Conservation (phyloP, 1,140 invertebrate species). For the Drosophila baimaii region DNA sequence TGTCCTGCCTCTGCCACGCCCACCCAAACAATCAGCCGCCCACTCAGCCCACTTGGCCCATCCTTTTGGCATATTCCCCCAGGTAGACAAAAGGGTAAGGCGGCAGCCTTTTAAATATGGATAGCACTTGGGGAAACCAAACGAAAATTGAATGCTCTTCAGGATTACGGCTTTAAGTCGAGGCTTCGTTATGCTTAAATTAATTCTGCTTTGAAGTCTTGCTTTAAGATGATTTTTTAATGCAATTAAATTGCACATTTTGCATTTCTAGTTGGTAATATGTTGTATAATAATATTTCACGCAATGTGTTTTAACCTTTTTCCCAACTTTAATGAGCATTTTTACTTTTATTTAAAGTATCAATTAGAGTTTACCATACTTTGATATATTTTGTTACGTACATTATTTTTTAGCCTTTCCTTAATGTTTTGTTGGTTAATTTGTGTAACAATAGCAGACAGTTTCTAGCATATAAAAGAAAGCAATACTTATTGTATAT, state of each 20-base stretch:
- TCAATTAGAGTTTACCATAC: background rate
- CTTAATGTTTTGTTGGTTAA: too few relatives aligned
- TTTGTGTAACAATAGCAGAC: background rate
- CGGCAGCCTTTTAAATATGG: conserved; percentile 34
- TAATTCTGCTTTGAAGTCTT: background rate
- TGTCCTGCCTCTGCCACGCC: conserved; percentile 32
- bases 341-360: background rate
- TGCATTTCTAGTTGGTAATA: background rate
- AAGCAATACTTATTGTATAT: background rate
- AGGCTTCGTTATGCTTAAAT: too few relatives aligned
- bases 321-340: background rate
- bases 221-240: background rate
- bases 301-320: too few relatives aligned
- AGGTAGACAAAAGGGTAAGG: conserved; percentile 41
- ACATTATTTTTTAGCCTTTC: too few relatives aligned
- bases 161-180: conserved; percentile 6
- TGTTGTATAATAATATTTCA: background rate
- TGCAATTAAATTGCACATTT: too few relatives aligned
- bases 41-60: background rate
- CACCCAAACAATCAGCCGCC: conserved; percentile 33
- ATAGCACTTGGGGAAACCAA: conserved; percentile 18
- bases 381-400: too few relatives aligned
- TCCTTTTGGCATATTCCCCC: conserved; percentile 14
- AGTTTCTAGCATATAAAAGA: background rate
- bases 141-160: conserved; percentile 45